Base-by-base conservation (phyloP, 1,140 invertebrate species). In the Hesperophylax magnus region DNA sequence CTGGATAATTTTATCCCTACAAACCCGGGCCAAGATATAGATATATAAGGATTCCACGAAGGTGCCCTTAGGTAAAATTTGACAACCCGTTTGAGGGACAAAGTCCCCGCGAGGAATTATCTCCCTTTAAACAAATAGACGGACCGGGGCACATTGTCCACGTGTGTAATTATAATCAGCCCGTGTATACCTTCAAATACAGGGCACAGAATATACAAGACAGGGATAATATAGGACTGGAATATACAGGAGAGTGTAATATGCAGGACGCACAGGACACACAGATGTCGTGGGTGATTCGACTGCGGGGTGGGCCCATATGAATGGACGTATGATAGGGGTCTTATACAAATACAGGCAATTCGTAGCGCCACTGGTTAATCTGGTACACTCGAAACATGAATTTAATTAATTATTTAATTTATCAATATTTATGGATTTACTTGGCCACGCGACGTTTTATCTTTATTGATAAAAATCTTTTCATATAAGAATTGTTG, bases 321-420 rank as follows among this genome's bases (percentile, higher is more conserved):
- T 71, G 78, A 79, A 78, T 78, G 78, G 67, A 80, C 78, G 65
- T 31, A 75, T 76, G 79, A 80, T 80, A 80, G 79, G 79, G 79
- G 79, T 80, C 79, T 76, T 80, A 65, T 76, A 80, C 72, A 80
- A 80, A 80, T 80, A 80, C 79, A 34, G 56, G 61, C 72, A 74
- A 22, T 61, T 58, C n/a, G 20, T 24, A 71, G 61, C 63, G 77
- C 53, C 20, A 71, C 34, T 71, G 77, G 77, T 56, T 79, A 79
- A 79, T 79, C 77, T 71, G 39, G 77, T 79, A 79, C 77, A 79
- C 39, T 14, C 2, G 22, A 11, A 2, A 18, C 39, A 71, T 14
- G 6, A 18, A 71, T 0, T 71, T 52, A 1, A 3, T 69, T 24
- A 24, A 34, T 34, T 34, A 34, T 65, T 14, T 27, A 18, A 8